A percentile compares a stretch with the other conserved stretches of the same genome.
phyloP scores from a whole-genome alignment of 2,113 vertebrate species.

The Salvelinus sp. region DNA sequence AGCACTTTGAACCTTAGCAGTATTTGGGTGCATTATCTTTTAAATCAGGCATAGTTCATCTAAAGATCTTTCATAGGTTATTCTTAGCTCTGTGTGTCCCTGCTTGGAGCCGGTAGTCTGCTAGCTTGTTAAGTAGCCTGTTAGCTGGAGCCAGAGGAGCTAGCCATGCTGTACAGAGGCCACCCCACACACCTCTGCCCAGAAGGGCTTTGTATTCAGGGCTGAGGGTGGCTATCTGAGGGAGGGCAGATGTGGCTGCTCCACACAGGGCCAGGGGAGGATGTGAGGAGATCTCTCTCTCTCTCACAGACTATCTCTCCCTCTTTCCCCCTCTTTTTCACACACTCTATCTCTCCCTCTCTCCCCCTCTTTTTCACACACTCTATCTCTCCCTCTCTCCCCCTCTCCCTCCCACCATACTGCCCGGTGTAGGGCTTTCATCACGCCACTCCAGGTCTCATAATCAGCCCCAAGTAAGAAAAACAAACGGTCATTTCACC shows the following conservation, averaged over 20 bases:
- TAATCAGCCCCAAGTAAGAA: constrained; percentile 52
- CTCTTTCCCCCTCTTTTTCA: not conserved
- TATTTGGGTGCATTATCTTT: not conserved
- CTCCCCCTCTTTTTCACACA: no score
- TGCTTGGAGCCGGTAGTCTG: not conserved
- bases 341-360: not conserved
- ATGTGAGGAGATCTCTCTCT: not conserved
- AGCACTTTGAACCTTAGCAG: not conserved
- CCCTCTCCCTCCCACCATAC: not conserved
- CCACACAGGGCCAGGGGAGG: not conserved
- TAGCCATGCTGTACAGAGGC: not conserved
- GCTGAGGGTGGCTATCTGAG: not conserved
- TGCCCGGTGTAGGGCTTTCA: constrained; percentile 17
- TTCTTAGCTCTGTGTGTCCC: constrained; percentile 1
- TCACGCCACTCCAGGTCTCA: constrained; percentile 26
- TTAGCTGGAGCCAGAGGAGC: not conserved
- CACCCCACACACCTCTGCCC: not conserved
- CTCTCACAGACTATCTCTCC: not conserved
- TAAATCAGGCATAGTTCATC: not conserved
- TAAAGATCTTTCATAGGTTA: not conserved
- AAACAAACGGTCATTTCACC: constrained; percentile 69
- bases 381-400: not conserved
- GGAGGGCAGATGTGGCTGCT: no score
- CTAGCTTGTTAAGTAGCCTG: not conserved
- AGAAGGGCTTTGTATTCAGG: not conserved